Percentiles rank a stretch among this genome's conserved stretches.
Evolutionary conservation across 2,797 vertebrate species (phyloP).

Genomic region (Hemitrygon akajei): DNA sequence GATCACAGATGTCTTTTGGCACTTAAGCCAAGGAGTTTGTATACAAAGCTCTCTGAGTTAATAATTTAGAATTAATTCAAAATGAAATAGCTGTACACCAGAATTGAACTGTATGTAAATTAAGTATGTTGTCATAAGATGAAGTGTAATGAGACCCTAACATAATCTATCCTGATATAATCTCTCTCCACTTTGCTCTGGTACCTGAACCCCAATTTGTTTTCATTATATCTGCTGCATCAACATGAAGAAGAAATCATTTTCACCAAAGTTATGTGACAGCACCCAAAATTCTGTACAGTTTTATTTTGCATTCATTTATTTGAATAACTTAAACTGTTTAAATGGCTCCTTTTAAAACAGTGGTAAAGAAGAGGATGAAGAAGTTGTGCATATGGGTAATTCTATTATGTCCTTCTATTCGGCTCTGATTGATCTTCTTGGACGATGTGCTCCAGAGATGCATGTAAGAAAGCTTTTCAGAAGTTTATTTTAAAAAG

Average conservation of each 20-base stretch:
- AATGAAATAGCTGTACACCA: too few species aligned
- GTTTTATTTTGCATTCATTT: background rate
- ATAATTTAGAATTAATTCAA: background rate
- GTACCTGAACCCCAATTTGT: background rate
- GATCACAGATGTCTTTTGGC: background rate
- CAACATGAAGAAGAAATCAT: too few species aligned
- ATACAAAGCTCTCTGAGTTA: background rate
- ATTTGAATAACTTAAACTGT: background rate
- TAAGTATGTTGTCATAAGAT: background rate
- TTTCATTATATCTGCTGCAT: background rate
- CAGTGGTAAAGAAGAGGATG: conserved; percentile 70
- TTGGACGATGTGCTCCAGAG: conserved; percentile 95
- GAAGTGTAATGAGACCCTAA: background rate
- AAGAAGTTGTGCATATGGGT: conserved; percentile 93
- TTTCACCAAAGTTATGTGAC: background rate
- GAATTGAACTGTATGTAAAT: background rate
- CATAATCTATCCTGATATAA: too few species aligned
- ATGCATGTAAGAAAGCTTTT: conserved; percentile 74
- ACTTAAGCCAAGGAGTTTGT: background rate
- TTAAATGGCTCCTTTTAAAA: conserved; percentile 40
- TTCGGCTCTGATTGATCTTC: conserved; percentile 91
- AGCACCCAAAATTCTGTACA: background rate
- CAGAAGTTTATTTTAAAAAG: background rate
- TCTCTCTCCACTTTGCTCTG: background rate
- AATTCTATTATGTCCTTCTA: conserved; percentile 99